Base-by-base conservation (phyloP, 2,888 invertebrate genomes). In the Sturmia bella region DNA sequence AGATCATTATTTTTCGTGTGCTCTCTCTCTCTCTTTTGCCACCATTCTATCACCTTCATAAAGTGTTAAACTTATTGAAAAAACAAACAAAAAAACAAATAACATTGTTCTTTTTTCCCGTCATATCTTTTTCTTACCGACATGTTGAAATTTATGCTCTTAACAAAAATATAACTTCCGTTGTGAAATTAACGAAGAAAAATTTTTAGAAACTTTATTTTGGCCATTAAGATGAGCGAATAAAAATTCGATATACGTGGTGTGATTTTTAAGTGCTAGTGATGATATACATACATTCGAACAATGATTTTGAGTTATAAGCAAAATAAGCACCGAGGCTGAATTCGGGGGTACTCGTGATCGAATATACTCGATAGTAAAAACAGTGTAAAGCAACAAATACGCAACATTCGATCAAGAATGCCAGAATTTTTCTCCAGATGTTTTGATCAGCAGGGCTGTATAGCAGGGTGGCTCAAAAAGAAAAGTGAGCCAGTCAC, bases 121-220 rank as follows among this genome's bases (percentile, higher is more conserved):
- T 43, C 27, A 50, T 43, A 50, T 21, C 12, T 45, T 63, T 52
- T 61, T 45, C 41, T 54, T 45, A 15, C 63, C 12, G 45, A 64
- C n/a, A 37, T 74, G 19, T 37, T 64, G 45, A 56, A 56, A 19
- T 63, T 12, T 19, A 43, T 32, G 45, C 13, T 61, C 54, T 61
- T 45, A 64, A 45, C 64, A 19, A 32, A 43, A 64, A 37, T 74
- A 48, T 24, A 63, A 64, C 63, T 74, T 74, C 73, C 73, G 73
- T 24, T 74, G 63, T 54, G 15, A 59, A 48, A 59, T 37, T 19
- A 17, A 48, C 17, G 32, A 37, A 21, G 39, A 32, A 64, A 32
- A 32, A 12, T 19, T 11, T n/a, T 43, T 21, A 3, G 41, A 43
- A 15, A 15, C 9, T 61, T 9, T 24, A 13, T 13, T 52, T 52